Evolutionary conservation across 2,113 vertebrate genomes (phyloP).

Genomic region (Gorsachius goisagi): DNA sequence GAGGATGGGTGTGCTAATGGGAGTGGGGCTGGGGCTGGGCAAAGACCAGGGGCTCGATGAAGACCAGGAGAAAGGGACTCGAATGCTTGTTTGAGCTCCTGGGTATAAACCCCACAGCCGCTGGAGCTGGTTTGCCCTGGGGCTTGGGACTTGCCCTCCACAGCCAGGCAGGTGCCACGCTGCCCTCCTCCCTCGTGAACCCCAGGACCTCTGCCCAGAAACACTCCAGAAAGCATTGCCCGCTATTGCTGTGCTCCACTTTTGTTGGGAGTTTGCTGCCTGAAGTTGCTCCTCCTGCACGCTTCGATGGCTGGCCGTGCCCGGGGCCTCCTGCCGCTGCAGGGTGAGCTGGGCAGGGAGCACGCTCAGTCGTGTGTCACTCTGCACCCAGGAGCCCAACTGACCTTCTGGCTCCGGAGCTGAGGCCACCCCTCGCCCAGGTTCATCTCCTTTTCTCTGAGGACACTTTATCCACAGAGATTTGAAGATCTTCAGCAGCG

Average conservation of each 20-base stretch:
- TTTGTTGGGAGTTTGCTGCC: neutral
- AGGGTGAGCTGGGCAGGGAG: neutral
- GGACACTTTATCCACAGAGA: neutral
- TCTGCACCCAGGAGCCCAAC: neutral
- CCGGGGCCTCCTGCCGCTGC: neutral
- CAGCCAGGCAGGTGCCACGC: neutral
- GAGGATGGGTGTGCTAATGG: neutral
- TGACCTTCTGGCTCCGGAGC: neutral
- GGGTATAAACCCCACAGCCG: neutral
- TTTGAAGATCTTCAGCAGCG: neutral
- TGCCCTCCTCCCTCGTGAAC: neutral
- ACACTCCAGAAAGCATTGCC: neutral
- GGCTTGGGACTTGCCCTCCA: neutral
- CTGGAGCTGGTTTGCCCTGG: neutral
- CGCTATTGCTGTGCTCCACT: neutral
- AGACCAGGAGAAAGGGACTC: neutral
- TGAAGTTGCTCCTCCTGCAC: neutral
- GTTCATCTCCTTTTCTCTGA: neutral
- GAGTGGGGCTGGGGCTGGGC: neutral
- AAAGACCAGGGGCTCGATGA: neutral
- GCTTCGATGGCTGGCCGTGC: fast-evolving
- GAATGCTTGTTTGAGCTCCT: neutral
- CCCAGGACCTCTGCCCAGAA: neutral
- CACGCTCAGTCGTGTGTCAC: neutral
- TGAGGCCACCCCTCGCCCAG: neutral